Percentiles rank a stretch among this genome's conserved stretches.
phyloP scores from a whole-genome alignment of 2,113 vertebrate species.

The Cervus canadensis region DNA sequence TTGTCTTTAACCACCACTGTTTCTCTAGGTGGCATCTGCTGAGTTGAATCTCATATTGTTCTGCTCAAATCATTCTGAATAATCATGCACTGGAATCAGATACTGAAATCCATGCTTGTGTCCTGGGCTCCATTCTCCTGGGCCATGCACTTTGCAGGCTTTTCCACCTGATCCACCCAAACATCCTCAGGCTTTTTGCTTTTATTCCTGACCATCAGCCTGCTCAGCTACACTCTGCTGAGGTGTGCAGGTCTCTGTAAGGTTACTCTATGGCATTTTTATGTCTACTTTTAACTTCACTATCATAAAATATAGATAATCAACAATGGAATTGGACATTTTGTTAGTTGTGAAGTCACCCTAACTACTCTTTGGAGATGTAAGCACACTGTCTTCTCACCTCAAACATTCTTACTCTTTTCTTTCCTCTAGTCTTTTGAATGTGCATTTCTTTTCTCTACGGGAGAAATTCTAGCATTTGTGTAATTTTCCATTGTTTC shows the following conservation, averaged over 20 bases:
- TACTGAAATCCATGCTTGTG: neutral
- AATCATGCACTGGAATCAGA: neutral
- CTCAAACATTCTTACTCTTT: neutral
- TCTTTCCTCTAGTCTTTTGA: neutral
- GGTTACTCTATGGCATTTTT: neutral
- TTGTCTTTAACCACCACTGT: neutral
- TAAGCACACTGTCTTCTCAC: neutral
- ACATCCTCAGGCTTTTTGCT: neutral
- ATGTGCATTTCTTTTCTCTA: neutral
- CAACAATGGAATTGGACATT: neutral
- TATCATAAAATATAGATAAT: neutral
- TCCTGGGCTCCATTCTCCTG: neutral
- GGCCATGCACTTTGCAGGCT: neutral
- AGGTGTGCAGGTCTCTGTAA: too few species aligned
- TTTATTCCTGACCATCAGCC: neutral
- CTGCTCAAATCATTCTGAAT: neutral
- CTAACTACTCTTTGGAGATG: neutral
- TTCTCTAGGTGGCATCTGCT: neutral
- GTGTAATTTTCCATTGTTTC: neutral
- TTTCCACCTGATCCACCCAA: neutral
- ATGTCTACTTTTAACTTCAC: neutral
- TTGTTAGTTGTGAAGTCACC: neutral
- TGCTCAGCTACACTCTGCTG: neutral
- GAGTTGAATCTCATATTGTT: neutral
- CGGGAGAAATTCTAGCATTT: neutral